These are phyloP conservation scores for Eristalinus aeneus DNA, from an alignment of 2,888 invertebrate genomes.

Conservation along the genomic window DNA sequence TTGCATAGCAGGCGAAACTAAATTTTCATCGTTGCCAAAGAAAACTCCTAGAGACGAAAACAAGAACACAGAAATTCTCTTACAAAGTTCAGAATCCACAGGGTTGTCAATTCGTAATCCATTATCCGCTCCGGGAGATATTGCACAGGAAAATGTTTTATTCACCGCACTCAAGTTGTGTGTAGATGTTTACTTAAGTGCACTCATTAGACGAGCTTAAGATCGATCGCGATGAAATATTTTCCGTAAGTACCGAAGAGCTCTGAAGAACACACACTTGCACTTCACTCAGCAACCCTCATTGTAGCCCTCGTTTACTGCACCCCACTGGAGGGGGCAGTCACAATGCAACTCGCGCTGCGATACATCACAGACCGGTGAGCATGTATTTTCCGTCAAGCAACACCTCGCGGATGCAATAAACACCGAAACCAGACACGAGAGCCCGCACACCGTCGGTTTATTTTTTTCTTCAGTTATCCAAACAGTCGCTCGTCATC, in stretches of 20 bases:
- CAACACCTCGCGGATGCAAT: slow-evolving; percentile 33
- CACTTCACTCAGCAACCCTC: slow-evolving; percentile 46
- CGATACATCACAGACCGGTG: slow-evolving; percentile 9
- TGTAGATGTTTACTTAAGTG: slow-evolving; percentile 33
- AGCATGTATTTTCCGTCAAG: slow-evolving; percentile 33
- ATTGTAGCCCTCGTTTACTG: slow-evolving; percentile 1
- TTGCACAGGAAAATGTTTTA: slow-evolving; percentile 12
- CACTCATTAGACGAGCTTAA: slow-evolving; percentile 33
- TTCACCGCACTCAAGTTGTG: slow-evolving; percentile 16
- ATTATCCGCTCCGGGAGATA: slow-evolving; percentile 32
- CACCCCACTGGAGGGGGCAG: slow-evolving; percentile 1
- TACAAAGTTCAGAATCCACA: slow-evolving; percentile 31
- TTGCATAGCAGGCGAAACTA: not conserved
- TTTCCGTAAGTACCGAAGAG: not conserved
- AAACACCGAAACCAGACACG: slow-evolving; percentile 21
- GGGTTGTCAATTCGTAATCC: slow-evolving; percentile 59
- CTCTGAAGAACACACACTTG: slow-evolving; percentile 23
- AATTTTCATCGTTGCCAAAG: not conserved
- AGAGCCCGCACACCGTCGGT: not conserved
- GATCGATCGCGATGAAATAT: slow-evolving; percentile 23
- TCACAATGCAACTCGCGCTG: not conserved
- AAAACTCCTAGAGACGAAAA: not conserved
- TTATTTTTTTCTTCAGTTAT: slow-evolving; percentile 21
- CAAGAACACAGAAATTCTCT: slow-evolving; percentile 1
- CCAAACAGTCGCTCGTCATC: slow-evolving; percentile 6